A percentile compares a stretch with the other conserved stretches of the same genome.
Conservation (phyloP, 2,797 vertebrate genomes). For the Vultur gryphus region DNA sequence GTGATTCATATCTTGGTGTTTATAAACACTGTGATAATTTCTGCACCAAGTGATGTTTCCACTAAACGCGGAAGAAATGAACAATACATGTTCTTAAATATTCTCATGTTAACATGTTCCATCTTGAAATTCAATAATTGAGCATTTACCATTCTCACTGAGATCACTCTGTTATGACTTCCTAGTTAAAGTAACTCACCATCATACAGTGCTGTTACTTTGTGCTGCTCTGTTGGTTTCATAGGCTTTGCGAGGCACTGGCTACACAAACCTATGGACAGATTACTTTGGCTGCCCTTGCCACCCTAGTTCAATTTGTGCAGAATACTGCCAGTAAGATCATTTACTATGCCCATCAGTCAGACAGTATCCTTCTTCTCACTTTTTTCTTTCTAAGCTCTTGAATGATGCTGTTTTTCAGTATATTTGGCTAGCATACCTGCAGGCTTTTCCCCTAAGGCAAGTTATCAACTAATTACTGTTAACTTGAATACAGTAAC, state of each 20-base stretch:
- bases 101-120: neutral
- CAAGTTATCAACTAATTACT: neutral
- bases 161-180: neutral
- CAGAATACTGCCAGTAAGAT: neutral
- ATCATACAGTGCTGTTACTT: neutral
- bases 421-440: neutral
- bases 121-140: neutral
- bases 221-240: neutral
- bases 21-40: slow-evolving; percentile 42
- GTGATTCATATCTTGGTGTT: slow-evolving; percentile 53
- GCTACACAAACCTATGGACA: neutral
- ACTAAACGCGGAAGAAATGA: neutral
- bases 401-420: neutral
- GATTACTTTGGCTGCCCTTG: neutral
- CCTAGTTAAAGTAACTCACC: neutral
- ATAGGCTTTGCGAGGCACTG: neutral
- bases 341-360: neutral
- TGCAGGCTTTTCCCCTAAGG: neutral
- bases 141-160: neutral
- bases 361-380: neutral
- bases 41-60: slow-evolving; percentile 26
- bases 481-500: neutral
- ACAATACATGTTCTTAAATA: neutral
- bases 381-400: neutral
- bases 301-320: too few species aligned